phyloP scores from a whole-genome alignment of 2,113 vertebrate species.

The Siniperca chuatsi region DNA sequence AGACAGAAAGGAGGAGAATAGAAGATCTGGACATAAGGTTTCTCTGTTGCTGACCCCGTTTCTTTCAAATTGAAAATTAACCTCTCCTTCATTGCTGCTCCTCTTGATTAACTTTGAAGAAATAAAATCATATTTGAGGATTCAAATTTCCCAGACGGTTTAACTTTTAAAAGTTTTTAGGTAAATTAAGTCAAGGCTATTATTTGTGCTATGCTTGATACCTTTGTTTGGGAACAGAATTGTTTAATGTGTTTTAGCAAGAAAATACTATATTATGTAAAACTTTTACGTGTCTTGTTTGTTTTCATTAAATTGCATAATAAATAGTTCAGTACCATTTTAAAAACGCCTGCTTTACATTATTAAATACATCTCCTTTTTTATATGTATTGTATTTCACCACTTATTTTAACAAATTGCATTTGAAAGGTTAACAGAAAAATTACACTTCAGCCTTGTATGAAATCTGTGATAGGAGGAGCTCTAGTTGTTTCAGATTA shows the following conservation, averaged over 20 bases:
- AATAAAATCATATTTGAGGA: neutral
- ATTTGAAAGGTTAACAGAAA: neutral
- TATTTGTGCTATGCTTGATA: neutral
- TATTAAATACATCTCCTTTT: neutral
- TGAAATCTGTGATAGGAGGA: neutral
- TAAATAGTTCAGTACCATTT: neutral
- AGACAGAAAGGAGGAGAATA: neutral
- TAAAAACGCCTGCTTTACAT: neutral
- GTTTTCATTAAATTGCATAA: conserved; percentile 9
- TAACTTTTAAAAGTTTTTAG: neutral
- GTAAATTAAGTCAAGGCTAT: neutral
- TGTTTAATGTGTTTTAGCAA: conserved; percentile 30
- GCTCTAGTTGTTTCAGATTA: neutral
- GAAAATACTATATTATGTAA: neutral
- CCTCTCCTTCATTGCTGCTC: neutral
- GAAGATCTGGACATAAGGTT: neutral
- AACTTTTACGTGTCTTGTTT: neutral
- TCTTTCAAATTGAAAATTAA: neutral
- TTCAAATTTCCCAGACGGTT: neutral
- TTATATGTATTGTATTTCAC: neutral
- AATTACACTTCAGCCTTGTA: neutral
- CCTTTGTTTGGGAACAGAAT: neutral
- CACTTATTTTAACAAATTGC: neutral
- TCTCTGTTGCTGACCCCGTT: neutral
- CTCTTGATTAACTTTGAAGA: neutral